Evolutionary conservation across 37 sponge, comb jelly and placozoan species (phyloP), one percentile per base, ranked within the genome.

Genomic region (Aphrocallistes beatrix): DNA sequence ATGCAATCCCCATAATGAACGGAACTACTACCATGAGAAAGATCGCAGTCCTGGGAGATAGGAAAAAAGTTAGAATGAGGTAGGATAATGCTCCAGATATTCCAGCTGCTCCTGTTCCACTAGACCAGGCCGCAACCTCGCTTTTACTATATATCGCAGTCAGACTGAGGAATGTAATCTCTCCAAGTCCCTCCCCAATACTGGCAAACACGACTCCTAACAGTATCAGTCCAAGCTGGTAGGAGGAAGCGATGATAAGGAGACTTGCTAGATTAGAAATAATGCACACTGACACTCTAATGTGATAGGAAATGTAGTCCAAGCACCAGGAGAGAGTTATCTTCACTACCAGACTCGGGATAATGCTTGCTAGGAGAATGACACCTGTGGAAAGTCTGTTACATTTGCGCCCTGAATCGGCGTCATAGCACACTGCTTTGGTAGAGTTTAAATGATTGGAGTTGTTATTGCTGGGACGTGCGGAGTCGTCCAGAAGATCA

Each of bases 181-280:
- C 95, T 28, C 93, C 95, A 85, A 94, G 88, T 13, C 95, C 95
- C 0, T 91, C 86, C 23, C 88, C 48, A 38, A 92, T 86, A 23
- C 91, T 91, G 37, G 93, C 95, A 92, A 81, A 88, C 16, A 87
- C 92, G 19, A 94, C 95, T n/a, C 95, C 95, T 30, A 30, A 25
- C n/a, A 60, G 75, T 19, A 60, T 13, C 3, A 60, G 34, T 13
- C 28, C 28, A 3, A 60, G 34, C 25, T 60, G 28, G n/a, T 6
- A 19, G 75, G 75, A 8, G 8, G 21, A 32, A 6, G 28, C 75
- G 8, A 90, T 75, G 23, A 93, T 82, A 0, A 93, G 83, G 38
- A 93, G 50, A n/a, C 84, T 23, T 6, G 81, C 85, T 25, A 28
- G 85, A 38, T 47, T 25, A 10, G 89, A 82, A 28, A 91, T 32